Conservation (phyloP, 2,797 vertebrate genomes). For the Sebastes hopkinsi region DNA sequence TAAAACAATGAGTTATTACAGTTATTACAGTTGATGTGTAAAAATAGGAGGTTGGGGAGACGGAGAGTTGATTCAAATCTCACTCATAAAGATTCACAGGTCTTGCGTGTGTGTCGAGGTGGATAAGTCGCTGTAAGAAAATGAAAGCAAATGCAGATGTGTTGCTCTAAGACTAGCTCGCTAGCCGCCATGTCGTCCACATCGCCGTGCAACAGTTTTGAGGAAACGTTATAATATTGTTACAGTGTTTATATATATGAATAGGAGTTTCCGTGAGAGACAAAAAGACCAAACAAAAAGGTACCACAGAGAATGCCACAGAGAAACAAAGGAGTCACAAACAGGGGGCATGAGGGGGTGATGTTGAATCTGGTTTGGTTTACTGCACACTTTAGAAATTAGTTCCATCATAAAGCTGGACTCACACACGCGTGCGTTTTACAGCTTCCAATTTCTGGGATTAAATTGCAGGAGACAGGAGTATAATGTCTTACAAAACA, state of each 20-base stretch:
- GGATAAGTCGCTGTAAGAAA: conserved; percentile 1
- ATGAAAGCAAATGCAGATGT: conserved; percentile 41
- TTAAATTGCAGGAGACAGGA: conserved; percentile 72
- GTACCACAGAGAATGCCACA: not conserved
- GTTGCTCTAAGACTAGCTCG: conserved; percentile 3
- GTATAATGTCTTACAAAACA: conserved; percentile 67
- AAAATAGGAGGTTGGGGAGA: not conserved
- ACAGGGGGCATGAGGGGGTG: conserved; percentile 5
- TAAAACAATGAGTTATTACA: conserved; percentile 2
- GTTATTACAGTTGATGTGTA: not conserved
- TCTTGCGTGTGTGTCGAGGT: not conserved
- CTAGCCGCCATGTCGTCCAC: conserved; percentile 11
- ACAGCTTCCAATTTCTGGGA: conserved; percentile 71
- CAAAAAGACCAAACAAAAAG: conserved; percentile 23
- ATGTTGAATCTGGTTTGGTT: conserved; percentile 75
- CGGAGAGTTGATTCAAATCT: not conserved
- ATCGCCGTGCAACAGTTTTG: conserved; percentile 21
- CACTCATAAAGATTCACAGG: not conserved
- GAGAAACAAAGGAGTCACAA: conserved; percentile 29
- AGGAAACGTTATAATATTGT: conserved; percentile 4
- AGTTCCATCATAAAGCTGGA: conserved; percentile 72
- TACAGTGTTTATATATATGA: conserved; percentile 29
- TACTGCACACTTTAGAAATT: conserved; percentile 75
- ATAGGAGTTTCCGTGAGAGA: conserved; percentile 37
- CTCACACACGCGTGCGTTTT: conserved; percentile 56